Percentiles rank a stretch among this genome's conserved stretches.
phyloP scores from a whole-genome alignment of 2,888 invertebrate species.

The Amblyjoppa proteus region DNA sequence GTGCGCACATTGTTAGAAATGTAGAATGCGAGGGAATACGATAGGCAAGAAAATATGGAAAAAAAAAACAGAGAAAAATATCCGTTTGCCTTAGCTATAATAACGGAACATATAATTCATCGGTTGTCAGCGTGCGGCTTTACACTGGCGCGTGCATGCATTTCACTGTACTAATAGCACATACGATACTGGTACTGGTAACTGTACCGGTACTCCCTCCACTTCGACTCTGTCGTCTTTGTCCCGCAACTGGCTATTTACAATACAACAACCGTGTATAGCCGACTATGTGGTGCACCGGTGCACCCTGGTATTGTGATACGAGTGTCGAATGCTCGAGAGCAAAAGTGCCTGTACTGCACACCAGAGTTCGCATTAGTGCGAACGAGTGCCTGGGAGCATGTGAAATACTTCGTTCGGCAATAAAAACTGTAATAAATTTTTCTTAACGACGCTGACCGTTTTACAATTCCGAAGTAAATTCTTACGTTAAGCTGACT shows the following conservation, averaged over 20 bases:
- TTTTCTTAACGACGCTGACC: neutral
- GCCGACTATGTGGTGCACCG: slow-evolving; percentile 7
- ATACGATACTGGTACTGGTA: neutral
- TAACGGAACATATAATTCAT: slow-evolving; percentile 52
- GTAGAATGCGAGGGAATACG: slow-evolving; percentile 20
- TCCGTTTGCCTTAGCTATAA: slow-evolving; percentile 21
- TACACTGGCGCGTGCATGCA: slow-evolving; percentile 20
- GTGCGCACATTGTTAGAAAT: neutral
- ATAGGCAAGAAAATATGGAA: neutral
- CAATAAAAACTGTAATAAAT: neutral
- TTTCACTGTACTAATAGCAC: slow-evolving; percentile 13
- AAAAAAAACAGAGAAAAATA: slow-evolving; percentile 17
- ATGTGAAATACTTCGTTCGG: neutral
- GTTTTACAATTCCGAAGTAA: neutral
- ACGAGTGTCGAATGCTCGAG: slow-evolving; percentile 47
- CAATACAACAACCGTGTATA: slow-evolving; percentile 33
- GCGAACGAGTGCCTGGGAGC: slow-evolving; percentile 37
- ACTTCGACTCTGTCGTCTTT: slow-evolving; percentile 45
- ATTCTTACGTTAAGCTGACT: no score
- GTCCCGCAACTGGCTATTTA: slow-evolving; percentile 38
- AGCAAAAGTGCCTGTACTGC: slow-evolving; percentile 29
- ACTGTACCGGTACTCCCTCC: neutral
- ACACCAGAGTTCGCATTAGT: slow-evolving; percentile 23
- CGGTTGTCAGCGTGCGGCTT: slow-evolving; percentile 35
- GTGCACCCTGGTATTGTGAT: neutral